Evolutionary conservation across 2,113 vertebrate species (phyloP), one percentile per base, ranked within the genome.

Genomic region (Labrus mixtus): DNA sequence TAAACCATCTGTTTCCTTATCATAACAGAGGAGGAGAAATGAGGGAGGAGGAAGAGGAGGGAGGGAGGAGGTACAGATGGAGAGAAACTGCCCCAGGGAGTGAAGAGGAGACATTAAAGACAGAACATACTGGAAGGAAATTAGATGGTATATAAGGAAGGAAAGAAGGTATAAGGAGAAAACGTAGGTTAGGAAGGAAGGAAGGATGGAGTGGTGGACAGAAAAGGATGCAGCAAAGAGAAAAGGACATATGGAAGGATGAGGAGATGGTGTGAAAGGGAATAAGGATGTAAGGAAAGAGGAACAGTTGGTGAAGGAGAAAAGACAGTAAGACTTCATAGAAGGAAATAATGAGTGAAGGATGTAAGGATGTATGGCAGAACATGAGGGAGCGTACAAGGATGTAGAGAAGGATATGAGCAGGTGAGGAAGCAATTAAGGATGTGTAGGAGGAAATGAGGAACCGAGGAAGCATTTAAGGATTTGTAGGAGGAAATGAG

Each of bases 1-100:
- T 7, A 54, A 50, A 59, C 39, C 46, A 58, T 36, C 70, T 54
- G 75, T 19, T 48, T 37, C 33, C 15, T 48, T 48, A 61, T 79
- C 51, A 29, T 63, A n/a, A 53, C n/a, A 36, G 23, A 17, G 45
- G 51, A 37, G 46, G 17, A 11, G 70, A 25, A 17, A 1, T 0
- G 22, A 55, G 43, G 45, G 48, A 17, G 3, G 70, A 39, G 19
- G 1, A 0, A 10, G 12, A 50, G 10, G 37, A 41, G 8, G 6
- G 8, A 46, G 15, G 19, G 5, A 79, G 53, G 55, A 46, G 10
- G 56, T 36, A 3, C 7, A 23, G 46, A 46, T 29, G 17, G 37
- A 46, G 6, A 22, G 15, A n/a, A 22, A 22, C 15, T 2, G 29
- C 10, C 17, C 8, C 0, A 8, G 4, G 20, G 9, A 11, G 19